A percentile compares a stretch with the other conserved stretches of the same genome.
Conservation (phyloP, 2,113 vertebrate species). For the Rattus rattus region DNA sequence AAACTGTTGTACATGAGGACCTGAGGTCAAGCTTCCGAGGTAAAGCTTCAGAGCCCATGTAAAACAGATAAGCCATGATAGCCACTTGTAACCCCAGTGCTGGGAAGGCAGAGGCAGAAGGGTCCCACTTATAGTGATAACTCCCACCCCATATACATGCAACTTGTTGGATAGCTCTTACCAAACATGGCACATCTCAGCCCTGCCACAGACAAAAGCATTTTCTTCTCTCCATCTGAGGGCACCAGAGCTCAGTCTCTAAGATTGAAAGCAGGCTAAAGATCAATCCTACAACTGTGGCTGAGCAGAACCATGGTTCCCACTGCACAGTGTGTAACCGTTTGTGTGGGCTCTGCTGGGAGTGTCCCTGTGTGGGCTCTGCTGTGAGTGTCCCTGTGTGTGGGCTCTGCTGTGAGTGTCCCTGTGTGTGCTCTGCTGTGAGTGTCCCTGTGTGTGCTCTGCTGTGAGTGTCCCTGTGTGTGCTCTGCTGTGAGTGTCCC, state of each 20-base stretch:
- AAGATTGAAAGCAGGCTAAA: too few relatives aligned
- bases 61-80: background rate
- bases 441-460: background rate
- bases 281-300: background rate
- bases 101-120: background rate
- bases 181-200: background rate
- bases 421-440: background rate
- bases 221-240: background rate
- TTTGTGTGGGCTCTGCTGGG: background rate
- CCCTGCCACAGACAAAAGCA: background rate
- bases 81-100: too few relatives aligned
- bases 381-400: too few relatives aligned
- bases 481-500: too few relatives aligned
- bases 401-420: background rate
- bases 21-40: background rate
- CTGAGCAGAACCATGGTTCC: background rate
- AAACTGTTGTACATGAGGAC: background rate
- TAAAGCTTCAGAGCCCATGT: background rate
- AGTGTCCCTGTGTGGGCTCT: background rate
- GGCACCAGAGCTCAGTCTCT: background rate
- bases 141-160: background rate
- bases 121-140: background rate
- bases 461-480: background rate
- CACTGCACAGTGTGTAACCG: rapidly evolving
- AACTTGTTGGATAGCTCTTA: background rate